phyloP scores from a whole-genome alignment of 2,113 vertebrate species.

The Abramis brama region DNA sequence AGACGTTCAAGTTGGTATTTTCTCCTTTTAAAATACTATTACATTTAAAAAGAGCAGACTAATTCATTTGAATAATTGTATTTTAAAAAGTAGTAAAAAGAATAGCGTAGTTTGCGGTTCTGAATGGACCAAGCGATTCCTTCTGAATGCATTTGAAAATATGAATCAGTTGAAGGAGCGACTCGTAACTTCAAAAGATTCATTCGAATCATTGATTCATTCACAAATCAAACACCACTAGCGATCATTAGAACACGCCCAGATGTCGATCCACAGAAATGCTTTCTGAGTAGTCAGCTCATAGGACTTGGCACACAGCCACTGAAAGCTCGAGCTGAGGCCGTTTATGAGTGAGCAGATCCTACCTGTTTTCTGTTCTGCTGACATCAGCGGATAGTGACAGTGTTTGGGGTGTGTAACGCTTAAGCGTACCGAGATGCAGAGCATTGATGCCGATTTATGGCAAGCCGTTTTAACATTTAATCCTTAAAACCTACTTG shows the following conservation, averaged over 20 bases:
- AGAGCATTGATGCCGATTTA: background rate
- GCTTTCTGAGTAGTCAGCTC: background rate
- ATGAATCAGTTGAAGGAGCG: background rate
- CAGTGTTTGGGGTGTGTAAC: conserved; percentile 1
- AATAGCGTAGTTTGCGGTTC: no score
- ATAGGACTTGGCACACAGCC: background rate
- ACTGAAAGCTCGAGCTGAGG: conserved; percentile 6
- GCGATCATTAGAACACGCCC: background rate
- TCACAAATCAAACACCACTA: background rate
- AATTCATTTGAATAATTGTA: no score
- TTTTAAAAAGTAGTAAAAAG: no score
- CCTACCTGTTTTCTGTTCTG: conserved; percentile 49
- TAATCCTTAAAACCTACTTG: no score
- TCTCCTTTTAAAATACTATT: no score
- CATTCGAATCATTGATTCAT: background rate
- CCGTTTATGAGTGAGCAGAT: conserved; percentile 28
- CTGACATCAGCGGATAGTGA: background rate
- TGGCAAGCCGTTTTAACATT: no score
- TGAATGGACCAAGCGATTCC: no score
- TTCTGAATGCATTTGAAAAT: background rate
- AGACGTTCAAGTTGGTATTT: no score
- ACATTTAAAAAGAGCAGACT: no score
- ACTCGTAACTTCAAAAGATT: background rate
- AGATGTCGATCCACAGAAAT: background rate
- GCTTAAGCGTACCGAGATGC: background rate